These are phyloP conservation scores for Babylonia areolata DNA, from an alignment of 1,140 invertebrate species.

Conservation along the genomic window DNA sequence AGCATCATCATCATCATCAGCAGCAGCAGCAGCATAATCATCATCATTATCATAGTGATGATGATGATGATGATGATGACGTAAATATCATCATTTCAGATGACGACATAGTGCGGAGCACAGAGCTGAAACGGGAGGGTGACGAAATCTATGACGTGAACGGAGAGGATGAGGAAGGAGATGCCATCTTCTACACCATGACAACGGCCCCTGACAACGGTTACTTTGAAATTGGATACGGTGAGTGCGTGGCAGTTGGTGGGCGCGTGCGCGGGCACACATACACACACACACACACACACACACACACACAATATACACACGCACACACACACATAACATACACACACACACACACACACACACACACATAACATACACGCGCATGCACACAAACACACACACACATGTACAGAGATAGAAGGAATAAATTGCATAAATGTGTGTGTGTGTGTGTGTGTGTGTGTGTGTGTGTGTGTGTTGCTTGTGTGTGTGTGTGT, in stretches of 20 bases:
- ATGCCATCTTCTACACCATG: background rate
- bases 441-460: background rate
- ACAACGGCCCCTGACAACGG: background rate
- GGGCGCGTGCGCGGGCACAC: background rate
- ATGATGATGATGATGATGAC: too few species aligned
- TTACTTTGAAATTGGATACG: background rate
- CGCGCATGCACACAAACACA: background rate
- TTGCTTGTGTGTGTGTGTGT: background rate
- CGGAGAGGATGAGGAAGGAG: background rate
- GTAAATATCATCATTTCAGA: background rate
- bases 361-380: background rate
- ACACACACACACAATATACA: background rate
- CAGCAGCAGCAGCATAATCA: too few species aligned
- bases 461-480: conserved; percentile 4
- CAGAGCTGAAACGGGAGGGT: background rate
- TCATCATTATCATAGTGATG: too few species aligned
- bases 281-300: background rate
- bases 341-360: background rate
- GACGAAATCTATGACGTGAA: background rate
- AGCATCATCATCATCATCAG: too few species aligned
- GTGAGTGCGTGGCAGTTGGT: background rate
- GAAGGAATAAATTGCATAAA: too few species aligned
- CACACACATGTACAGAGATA: background rate
- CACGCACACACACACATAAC: background rate
- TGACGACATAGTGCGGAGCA: background rate